phyloP scores from a whole-genome alignment of 2,888 invertebrate species.

The Cheilosia impressa region DNA sequence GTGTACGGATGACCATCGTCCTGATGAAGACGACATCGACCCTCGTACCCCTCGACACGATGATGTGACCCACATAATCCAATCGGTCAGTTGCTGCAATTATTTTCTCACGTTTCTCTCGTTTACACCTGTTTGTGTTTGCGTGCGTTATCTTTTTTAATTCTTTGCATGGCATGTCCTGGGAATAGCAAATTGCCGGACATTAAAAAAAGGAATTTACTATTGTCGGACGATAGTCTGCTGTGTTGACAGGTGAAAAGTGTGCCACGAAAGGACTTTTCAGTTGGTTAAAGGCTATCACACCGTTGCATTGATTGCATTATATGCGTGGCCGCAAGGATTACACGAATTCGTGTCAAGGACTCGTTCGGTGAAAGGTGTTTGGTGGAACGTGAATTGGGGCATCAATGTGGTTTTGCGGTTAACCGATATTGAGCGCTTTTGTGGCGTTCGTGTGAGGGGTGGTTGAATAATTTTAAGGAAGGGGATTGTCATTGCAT shows the following conservation, averaged over 20 bases:
- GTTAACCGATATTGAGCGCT: too few relatives aligned
- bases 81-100: conserved; percentile 31
- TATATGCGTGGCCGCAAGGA: conserved; percentile 1
- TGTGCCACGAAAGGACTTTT: background rate
- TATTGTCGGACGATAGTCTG: background rate
- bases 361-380: conserved; percentile 4
- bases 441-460: too few relatives aligned
- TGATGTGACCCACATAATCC: conserved; percentile 62
- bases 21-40: conserved; percentile 1
- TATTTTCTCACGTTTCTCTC: conserved; percentile 4
- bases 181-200: conserved; percentile 49
- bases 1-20: background rate
- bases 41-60: background rate
- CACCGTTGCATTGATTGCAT: conserved; percentile 29
- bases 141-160: conserved; percentile 33
- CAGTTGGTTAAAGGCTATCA: conserved; percentile 23
- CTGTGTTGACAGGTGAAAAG: background rate
- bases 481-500: too few relatives aligned
- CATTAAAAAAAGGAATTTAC: conserved; percentile 52
- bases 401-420: background rate
- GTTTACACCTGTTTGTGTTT: background rate
- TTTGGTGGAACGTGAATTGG: conserved; percentile 2
- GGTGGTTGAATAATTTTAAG: too few relatives aligned
- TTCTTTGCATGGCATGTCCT: conserved; percentile 29
- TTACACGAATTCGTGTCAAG: conserved; percentile 46